Base-by-base conservation (phyloP, 1,140 invertebrate species). In the Pseudomyrmex concolor region DNA sequence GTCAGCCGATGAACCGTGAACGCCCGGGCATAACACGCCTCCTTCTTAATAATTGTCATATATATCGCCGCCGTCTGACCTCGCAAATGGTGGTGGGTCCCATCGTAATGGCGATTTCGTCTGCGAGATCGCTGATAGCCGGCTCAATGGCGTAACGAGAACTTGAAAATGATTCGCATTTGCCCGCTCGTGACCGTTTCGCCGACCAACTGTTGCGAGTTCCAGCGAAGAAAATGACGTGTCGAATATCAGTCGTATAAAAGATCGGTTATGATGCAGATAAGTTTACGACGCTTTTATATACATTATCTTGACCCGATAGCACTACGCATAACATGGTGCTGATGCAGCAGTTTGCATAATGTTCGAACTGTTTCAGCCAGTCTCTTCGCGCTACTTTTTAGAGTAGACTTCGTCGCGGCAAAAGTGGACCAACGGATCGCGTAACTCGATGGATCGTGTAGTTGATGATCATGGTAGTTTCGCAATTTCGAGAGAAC, bases 1-100 rank as follows among this genome's bases (percentile, higher is more conserved):
- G 87, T 85, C 80, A 86, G 83, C 19, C 78, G 76, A 84, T 89
- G 85, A 89, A 89, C 86, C 83, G 57, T 88, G 54, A 88, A 88
- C 64, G 63, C 19, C 10, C 13, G 10, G 45, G 54, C 81, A 22
- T 54, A 73, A 71, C 85, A 84, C 86, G 85, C 86, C 82, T 88
- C 64, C 66, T 80, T 66, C 57, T 86, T 84, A 84, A 88, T 88
- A 88, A 88, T 88, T 68, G 68, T 68, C 86, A 72, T 76, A 72
- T 67, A 73, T 76, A 76, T 70, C 15, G 67, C 57, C 48, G 48
- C 51, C 50, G 84, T 72, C 83, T 55, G 83, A 34, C 50, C 51
- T 48, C 66, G 48, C 82, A 76, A 84, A 50, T 62, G 12, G 48
- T 22, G n/a, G 7, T 48, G 76, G 48, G 60, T 34, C 25, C 66